A percentile compares a stretch with the other conserved stretches of the same genome.
Evolutionary conservation across 2,888 invertebrate species (phyloP).

Genomic region (Bombyx huttoni): DNA sequence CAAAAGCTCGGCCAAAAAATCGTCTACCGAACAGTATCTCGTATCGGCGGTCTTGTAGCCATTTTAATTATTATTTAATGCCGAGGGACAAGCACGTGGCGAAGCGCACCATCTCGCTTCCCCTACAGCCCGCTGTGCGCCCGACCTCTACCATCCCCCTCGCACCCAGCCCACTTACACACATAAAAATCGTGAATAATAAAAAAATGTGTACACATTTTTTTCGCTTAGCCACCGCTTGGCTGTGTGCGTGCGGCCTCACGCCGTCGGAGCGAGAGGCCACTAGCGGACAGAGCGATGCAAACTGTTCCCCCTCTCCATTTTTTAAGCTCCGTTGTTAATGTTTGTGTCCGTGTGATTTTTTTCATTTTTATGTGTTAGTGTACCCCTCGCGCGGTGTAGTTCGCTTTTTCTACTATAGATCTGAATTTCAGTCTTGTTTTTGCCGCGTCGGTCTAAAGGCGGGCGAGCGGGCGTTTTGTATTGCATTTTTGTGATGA

Average conservation of each 20-base stretch:
- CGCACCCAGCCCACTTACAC: slow-evolving; percentile 68
- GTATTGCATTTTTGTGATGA: slow-evolving; percentile 60
- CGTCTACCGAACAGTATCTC: slow-evolving; percentile 67
- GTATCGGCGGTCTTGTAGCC: slow-evolving; percentile 68
- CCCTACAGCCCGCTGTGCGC: slow-evolving; percentile 18
- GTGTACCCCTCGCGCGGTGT: slow-evolving; percentile 72
- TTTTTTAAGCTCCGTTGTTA: slow-evolving; percentile 65
- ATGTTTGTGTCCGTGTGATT: slow-evolving; percentile 67
- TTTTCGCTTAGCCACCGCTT: slow-evolving; percentile 65
- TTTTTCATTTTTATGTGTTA: slow-evolving; percentile 72
- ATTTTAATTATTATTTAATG: slow-evolving; percentile 74
- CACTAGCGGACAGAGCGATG: slow-evolving; percentile 30
- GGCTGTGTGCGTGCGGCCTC: slow-evolving; percentile 61
- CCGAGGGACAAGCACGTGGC: slow-evolving; percentile 71
- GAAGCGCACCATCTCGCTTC: slow-evolving; percentile 41
- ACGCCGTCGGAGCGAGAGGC: slow-evolving; percentile 50
- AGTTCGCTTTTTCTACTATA: slow-evolving; percentile 74
- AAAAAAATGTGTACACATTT: slow-evolving; percentile 74
- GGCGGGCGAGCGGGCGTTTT: slow-evolving; percentile 64
- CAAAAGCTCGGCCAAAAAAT: slow-evolving; percentile 68
- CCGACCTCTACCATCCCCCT: slow-evolving; percentile 35
- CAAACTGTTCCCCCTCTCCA: slow-evolving; percentile 54
- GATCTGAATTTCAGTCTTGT: slow-evolving; percentile 73
- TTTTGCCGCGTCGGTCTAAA: slow-evolving; percentile 72
- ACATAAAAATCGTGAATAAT: slow-evolving; percentile 73